Evolutionary conservation across 2,888 invertebrate species (phyloP).

Genomic region (Ophion slaviceki): DNA sequence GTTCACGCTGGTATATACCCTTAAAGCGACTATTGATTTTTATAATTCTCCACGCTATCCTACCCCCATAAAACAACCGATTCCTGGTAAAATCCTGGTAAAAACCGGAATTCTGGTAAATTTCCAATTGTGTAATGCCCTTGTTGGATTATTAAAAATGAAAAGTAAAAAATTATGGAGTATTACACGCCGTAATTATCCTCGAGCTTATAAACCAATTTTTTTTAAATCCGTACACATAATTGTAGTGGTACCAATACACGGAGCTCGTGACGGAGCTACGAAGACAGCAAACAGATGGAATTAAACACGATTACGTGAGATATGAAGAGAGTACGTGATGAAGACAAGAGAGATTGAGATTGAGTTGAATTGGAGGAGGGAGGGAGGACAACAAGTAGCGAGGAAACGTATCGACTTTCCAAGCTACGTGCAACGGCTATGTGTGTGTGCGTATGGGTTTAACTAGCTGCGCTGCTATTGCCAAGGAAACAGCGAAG

Average conservation of each 20-base stretch:
- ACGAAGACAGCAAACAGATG: neutral
- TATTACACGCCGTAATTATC: neutral
- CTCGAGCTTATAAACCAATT: neutral
- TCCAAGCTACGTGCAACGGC: conserved; percentile 22
- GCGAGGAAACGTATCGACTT: conserved; percentile 51
- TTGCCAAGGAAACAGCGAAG: conserved; percentile 40
- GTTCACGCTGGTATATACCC: too few species aligned
- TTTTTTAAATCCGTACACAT: neutral
- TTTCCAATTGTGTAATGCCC: too few species aligned
- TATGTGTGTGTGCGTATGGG: conserved; percentile 10
- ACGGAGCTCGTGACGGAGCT: neutral
- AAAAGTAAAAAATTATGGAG: too few species aligned
- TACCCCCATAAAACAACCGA: too few species aligned
- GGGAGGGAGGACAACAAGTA: conserved; percentile 24
- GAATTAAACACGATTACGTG: neutral
- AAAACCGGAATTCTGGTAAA: too few species aligned
- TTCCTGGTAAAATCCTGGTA: too few species aligned
- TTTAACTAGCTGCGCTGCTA: conserved; percentile 38
- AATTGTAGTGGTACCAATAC: neutral
- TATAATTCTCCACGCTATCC: too few species aligned
- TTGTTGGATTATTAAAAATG: too few species aligned
- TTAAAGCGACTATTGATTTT: too few species aligned
- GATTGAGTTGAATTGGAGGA: conserved; percentile 8
- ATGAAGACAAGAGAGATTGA: conserved; percentile 15
- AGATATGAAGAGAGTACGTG: neutral